Evolutionary conservation across 2,797 vertebrate genomes (phyloP).

Genomic region (Platyrinchus mystaceus): DNA sequence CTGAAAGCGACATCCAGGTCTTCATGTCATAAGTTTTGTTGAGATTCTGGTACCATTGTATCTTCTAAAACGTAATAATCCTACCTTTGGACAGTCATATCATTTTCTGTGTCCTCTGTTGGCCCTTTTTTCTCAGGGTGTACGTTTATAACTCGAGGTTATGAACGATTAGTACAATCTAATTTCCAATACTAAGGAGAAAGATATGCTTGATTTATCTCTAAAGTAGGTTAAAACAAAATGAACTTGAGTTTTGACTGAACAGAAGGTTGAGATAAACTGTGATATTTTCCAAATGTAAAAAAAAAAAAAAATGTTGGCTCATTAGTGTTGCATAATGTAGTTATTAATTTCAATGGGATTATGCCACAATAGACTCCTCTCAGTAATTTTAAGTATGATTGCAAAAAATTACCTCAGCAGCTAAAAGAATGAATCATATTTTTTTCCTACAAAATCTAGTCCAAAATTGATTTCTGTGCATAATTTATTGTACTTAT

Average conservation of each 20-base stretch:
- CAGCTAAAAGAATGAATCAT: background rate
- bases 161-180: background rate
- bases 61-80: background rate
- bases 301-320: background rate
- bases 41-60: background rate
- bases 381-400: background rate
- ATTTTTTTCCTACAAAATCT: background rate
- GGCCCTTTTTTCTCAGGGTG: background rate
- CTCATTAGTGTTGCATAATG: background rate
- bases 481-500: background rate
- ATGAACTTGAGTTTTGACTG: background rate
- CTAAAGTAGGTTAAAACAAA: conserved; percentile 4
- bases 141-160: background rate
- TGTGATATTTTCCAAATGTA: background rate
- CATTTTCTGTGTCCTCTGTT: background rate
- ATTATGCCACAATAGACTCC: conserved; percentile 5
- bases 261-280: conserved; percentile 21
- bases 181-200: background rate
- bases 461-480: background rate
- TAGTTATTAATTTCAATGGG: background rate
- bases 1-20: background rate
- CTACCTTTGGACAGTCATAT: background rate
- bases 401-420: background rate
- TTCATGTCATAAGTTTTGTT: background rate
- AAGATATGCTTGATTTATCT: background rate